These are phyloP conservation scores for Nerophis ophidion DNA, from an alignment of 2,113 vertebrate genomes.

Conservation along the genomic window DNA sequence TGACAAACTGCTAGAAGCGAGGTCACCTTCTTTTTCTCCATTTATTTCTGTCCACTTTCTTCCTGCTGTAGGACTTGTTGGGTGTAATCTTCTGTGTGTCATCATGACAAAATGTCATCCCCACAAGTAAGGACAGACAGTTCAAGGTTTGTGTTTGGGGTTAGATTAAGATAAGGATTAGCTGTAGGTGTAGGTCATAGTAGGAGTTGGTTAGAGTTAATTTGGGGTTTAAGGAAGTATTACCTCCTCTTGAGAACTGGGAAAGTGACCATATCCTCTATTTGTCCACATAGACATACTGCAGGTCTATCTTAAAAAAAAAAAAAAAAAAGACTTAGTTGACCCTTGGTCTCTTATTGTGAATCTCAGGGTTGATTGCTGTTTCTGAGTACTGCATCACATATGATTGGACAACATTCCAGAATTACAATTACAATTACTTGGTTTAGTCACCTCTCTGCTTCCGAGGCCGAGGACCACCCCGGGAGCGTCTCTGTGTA, in stretches of 20 bases:
- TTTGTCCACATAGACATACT: background rate
- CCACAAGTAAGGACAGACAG: conserved; percentile 1
- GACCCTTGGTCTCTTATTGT: too few species aligned
- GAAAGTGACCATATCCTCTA: background rate
- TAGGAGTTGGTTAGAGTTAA: background rate
- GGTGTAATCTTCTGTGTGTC: background rate
- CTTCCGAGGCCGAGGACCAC: too few species aligned
- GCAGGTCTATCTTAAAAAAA: too few species aligned
- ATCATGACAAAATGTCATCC: background rate
- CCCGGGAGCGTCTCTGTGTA: too few species aligned
- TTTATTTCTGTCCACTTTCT: conserved; percentile 32
- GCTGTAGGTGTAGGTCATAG: conserved; percentile 1
- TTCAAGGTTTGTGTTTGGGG: conserved; percentile 4
- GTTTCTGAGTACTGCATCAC: too few species aligned
- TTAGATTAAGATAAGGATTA: conserved; percentile 7
- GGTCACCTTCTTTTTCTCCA: conserved; percentile 35
- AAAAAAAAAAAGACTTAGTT: too few species aligned
- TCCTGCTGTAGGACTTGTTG: conserved; percentile 14
- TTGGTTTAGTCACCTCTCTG: too few species aligned
- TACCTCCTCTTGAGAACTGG: background rate
- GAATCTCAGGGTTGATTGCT: too few species aligned
- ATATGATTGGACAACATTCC: too few species aligned
- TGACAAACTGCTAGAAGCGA: conserved; percentile 34
- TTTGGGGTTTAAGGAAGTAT: conserved; percentile 3
- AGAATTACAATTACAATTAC: too few species aligned